Evolutionary conservation across 1,140 invertebrate species (phyloP).

Genomic region (Drosophila varians): DNA sequence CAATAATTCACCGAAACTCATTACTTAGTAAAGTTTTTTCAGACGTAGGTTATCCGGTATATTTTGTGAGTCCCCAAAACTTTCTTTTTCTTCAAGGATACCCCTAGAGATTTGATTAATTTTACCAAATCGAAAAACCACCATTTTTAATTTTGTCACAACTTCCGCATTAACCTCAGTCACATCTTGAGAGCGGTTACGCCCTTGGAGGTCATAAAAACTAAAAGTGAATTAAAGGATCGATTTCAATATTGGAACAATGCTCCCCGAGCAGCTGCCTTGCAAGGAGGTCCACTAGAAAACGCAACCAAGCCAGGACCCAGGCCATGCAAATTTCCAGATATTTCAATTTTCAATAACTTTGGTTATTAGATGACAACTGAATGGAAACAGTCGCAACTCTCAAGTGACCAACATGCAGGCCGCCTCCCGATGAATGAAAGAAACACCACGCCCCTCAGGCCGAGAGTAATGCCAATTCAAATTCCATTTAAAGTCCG

Average conservation of each 20-base stretch:
- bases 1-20: no score
- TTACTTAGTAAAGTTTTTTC: no score
- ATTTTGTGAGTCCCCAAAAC: no score
- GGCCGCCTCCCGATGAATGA: constrained; percentile 37
- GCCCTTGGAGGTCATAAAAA: constrained; percentile 60
- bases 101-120: no score
- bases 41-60: no score
- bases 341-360: constrained; percentile 42
- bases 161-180: constrained; percentile 4
- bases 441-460: constrained; percentile 48
- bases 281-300: constrained; percentile 8
- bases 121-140: no score
- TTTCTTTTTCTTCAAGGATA: no score
- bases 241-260: constrained; percentile 57
- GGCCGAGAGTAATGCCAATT: constrained; percentile 18
- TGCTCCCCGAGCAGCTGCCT: constrained; percentile 25
- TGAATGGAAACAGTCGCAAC: constrained; percentile 69
- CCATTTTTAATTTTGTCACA: background rate
- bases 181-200: constrained; percentile 45
- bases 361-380: constrained; percentile 57
- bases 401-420: constrained; percentile 80
- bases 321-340: constrained; percentile 59
- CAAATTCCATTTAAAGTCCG: constrained; percentile 19
- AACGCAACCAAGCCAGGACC: constrained; percentile 41
- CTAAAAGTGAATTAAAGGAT: constrained; percentile 49